Base-by-base conservation (phyloP, 2,888 invertebrate species). In the Caenorhabditis panamensis region DNA sequence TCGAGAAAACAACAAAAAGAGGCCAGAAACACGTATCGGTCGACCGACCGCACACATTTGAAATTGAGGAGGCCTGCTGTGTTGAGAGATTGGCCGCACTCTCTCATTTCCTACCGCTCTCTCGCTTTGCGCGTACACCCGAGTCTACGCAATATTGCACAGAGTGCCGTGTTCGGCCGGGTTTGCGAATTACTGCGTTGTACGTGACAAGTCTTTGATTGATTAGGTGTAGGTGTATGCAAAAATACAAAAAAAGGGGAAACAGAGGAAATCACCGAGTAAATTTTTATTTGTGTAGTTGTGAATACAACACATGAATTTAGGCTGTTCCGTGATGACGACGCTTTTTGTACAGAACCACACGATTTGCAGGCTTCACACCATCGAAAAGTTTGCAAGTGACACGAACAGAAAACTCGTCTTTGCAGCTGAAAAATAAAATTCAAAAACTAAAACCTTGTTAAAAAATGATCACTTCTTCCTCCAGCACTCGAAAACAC, bases 251-350 rank as follows among this genome's bases (percentile, higher is more conserved):
- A 31, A 31, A 31, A 31, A 31, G 5, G 31, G 31, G 31, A 31
- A 31, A 4, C 4, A 31, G 9, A 31, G 5, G 31, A 6, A 6
- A 6, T 31, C 31, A 31, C 9, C 9, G 31, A 31, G 9, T 6
- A 9, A 31, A 31, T 31, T 31, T n/a, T n/a, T n/a, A n/a, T n/a
- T n/a, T n/a, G n/a, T n/a, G n/a, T n/a, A n/a, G n/a, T n/a, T n/a
- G n/a, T n/a, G n/a, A n/a, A n/a, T n/a, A n/a, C n/a, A n/a, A n/a
- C n/a, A n/a, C n/a, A n/a, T n/a, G n/a, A n/a, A n/a, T n/a, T 66
- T 53, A 75, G 18, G 66, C 59, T 54, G 64, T 75, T 16, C 75
- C 75, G 20, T 75, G 75, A 47, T 75, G 75, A 16, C 75, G 75
- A 13, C 75, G 59, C 26, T 66, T 75, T 37, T 75, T 75, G 54